Evolutionary conservation across 2,113 vertebrate genomes (phyloP), one percentile per base, ranked within the genome.

Genomic region (Pantherophis guttatus): DNA sequence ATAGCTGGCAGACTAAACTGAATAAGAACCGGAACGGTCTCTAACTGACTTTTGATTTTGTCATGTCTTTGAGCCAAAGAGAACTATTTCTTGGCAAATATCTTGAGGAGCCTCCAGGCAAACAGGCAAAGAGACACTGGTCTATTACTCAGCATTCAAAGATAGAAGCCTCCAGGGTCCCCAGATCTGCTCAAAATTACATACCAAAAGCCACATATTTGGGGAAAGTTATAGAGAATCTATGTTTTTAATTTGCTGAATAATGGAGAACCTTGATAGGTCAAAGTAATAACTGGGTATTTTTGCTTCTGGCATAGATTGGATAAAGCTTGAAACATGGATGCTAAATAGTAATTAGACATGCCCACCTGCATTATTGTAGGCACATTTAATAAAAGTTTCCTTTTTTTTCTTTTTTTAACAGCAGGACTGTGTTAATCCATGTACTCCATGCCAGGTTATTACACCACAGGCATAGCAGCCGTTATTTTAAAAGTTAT

Each of bases 391-490:
- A 48, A 90, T 59, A 23, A 81, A 9, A 39, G 19, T 44, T 39
- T 39, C 6, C 2, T 21, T 13, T 29, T 81, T 11, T 13, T 52
- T 33, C 8, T 12, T 48, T 58, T 57, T 33, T 59, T 88, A 59
- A 55, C 70, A 90, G 54, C 17, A 50, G 88, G 44, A 39, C 70
- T 86, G 29, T 55, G 33, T 62, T 26, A 88, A 59, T 11, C 50
- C 54, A 53, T 75, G 12, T 8, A 33, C 52, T 87, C 75, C 29
- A 33, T 62, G 89, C 92, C 89, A 87, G 62, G 89, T 54, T 90
- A 90, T 55, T 90, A 90, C 58, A 44, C 92, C 92, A 87, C 81
- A 90, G 53, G 0, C 62, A 94, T 89, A 92, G 91, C n/a, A 59
- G 33, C 26, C 93, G 95, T 92, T 94, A 93, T 6, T 1, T 29